These are phyloP conservation scores for Phyllotreta striolata DNA, from an alignment of 2,888 invertebrate species.

Conservation along the genomic window DNA sequence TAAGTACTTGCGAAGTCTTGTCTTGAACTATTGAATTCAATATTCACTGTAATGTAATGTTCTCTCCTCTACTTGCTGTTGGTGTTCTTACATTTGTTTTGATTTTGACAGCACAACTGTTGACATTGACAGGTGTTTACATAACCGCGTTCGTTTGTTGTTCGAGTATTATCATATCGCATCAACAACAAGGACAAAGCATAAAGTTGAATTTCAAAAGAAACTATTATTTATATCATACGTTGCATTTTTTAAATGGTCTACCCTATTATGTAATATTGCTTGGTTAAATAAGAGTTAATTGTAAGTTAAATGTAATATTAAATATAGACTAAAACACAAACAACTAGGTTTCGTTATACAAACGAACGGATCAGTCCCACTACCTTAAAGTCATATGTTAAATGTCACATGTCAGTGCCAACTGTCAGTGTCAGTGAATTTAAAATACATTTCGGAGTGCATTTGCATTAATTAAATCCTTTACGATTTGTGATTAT, in stretches of 20 bases:
- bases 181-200: background rate
- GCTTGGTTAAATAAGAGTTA: too few species aligned
- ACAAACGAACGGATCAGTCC: background rate
- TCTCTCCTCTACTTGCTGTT: background rate
- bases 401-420: constrained; percentile 2
- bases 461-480: constrained; percentile 15
- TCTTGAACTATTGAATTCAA: constrained; percentile 12
- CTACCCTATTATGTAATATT: too few species aligned
- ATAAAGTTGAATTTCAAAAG: too few species aligned
- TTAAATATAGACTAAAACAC: too few species aligned
- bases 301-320: too few species aligned
- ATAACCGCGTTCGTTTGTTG: constrained; percentile 8
- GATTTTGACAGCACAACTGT: constrained; percentile 19
- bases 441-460: constrained; percentile 16
- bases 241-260: too few species aligned
- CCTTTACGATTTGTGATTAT: constrained; percentile 1
- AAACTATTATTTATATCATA: too few species aligned
- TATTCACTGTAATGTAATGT: too few species aligned
- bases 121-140: constrained; percentile 15
- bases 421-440: constrained; percentile 17
- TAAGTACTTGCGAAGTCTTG: constrained; percentile 21
- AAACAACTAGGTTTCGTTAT: too few species aligned
- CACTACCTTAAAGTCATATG: background rate
- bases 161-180: background rate
- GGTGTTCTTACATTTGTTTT: constrained; percentile 25